Evolutionary conservation across 2,888 invertebrate genomes (phyloP).

Genomic region (Ectropis crepuscularia): DNA sequence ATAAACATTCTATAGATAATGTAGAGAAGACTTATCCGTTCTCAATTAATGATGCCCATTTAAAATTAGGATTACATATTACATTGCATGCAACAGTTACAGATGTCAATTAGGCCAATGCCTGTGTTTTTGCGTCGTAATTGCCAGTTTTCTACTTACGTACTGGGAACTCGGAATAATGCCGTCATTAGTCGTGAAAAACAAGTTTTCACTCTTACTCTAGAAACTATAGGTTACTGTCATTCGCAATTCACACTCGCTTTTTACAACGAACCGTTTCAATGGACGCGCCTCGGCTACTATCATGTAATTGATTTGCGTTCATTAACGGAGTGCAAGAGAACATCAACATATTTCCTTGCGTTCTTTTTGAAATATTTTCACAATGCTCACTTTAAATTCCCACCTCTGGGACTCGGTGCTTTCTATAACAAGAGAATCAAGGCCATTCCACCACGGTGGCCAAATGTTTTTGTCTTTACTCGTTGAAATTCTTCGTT

Average conservation of each 20-base stretch:
- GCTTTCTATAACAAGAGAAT: no score
- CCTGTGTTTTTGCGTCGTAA: conserved; percentile 45
- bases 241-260: conserved; percentile 53
- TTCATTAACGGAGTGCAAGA: neutral
- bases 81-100: neutral
- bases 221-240: conserved; percentile 50
- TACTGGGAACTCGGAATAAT: conserved; percentile 75
- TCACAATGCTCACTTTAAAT: no score
- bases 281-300: conserved; percentile 4
- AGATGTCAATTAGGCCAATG: neutral
- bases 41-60: no score
- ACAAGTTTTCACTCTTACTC: conserved; percentile 66
- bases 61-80: neutral
- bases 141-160: conserved; percentile 74
- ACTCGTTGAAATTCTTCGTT: no score
- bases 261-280: conserved; percentile 45
- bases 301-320: conserved; percentile 7
- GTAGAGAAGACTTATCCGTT: no score
- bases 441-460: no score
- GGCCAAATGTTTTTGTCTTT: no score
- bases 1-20: no score
- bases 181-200: conserved; percentile 63
- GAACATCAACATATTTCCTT: no score
- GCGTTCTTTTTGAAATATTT: no score
- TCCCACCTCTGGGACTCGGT: no score